These are phyloP conservation scores for Geophilus truncorum DNA, from an alignment of 2,888 invertebrate genomes.

Conservation along the genomic window DNA sequence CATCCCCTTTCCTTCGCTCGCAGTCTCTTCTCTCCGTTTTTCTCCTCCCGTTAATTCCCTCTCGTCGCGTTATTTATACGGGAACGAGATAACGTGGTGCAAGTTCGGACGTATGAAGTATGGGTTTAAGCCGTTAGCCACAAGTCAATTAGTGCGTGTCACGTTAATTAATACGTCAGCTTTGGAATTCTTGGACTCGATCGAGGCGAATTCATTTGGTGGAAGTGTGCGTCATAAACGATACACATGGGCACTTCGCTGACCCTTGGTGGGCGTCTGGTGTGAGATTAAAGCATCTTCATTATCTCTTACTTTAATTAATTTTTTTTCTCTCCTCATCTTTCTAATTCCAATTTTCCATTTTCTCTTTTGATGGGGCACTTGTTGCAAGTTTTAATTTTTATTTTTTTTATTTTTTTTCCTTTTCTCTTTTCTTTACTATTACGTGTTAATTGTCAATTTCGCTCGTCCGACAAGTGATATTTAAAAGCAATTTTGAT, in stretches of 20 bases:
- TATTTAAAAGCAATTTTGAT: slow-evolving; percentile 16
- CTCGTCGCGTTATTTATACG: background rate
- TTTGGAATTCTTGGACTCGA: slow-evolving; percentile 15
- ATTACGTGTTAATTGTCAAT: slow-evolving; percentile 21
- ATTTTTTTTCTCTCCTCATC: slow-evolving; percentile 11
- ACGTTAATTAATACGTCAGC: slow-evolving; percentile 27
- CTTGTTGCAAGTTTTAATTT: slow-evolving; percentile 17
- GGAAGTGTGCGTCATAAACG: background rate
- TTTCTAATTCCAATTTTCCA: background rate
- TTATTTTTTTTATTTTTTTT: too few relatives aligned
- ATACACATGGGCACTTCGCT: background rate
- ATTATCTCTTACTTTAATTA: slow-evolving; percentile 17
- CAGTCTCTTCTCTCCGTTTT: background rate
- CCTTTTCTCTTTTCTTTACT: background rate
- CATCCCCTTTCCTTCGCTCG: background rate
- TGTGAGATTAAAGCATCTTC: slow-evolving; percentile 13
- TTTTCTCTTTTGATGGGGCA: background rate
- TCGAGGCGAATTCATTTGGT: slow-evolving; percentile 4
- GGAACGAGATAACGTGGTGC: background rate
- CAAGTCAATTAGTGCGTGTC: slow-evolving; percentile 8
- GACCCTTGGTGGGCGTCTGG: slow-evolving; percentile 12
- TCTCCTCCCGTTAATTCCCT: background rate
- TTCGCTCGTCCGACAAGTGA: background rate
- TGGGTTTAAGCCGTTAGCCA: background rate
- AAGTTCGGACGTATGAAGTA: background rate